These are phyloP conservation scores for Morbakka virulenta DNA, from an alignment of 30 jellyfish, hydroid and myxozoan genomes.

Conservation along the genomic window DNA sequence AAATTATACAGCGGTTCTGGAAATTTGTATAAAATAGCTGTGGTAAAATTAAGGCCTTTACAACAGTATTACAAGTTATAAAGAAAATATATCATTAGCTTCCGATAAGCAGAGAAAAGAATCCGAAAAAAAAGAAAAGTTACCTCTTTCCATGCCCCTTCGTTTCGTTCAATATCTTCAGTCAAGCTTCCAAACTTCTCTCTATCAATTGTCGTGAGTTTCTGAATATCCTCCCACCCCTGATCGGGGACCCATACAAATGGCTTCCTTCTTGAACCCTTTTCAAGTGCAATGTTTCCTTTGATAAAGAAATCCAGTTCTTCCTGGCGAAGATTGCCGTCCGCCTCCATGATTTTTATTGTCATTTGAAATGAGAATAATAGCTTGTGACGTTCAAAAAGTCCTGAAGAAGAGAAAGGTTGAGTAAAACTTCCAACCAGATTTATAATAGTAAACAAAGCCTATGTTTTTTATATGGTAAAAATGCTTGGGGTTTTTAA, in stretches of 20 bases:
- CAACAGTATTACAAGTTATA: background rate
- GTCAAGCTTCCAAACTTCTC: slow-evolving; percentile 67
- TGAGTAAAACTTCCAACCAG: background rate
- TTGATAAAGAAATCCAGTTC: slow-evolving; percentile 96
- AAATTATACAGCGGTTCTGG: too few species aligned
- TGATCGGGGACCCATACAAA: slow-evolving; percentile 84
- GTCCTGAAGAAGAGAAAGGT: slow-evolving; percentile 57
- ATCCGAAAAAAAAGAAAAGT: background rate
- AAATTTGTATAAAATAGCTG: too few species aligned
- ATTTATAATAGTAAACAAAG: too few species aligned
- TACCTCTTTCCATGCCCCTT: slow-evolving; percentile 80
- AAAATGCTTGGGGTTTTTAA: too few species aligned
- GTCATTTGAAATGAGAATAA: slow-evolving; percentile 97
- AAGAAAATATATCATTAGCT: background rate
- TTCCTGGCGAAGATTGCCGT: slow-evolving; percentile 77
- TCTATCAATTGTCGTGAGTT: slow-evolving; percentile 56
- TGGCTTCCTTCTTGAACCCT: slow-evolving; percentile 85
- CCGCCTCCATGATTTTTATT: slow-evolving; percentile 84
- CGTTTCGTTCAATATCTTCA: slow-evolving; percentile 75
- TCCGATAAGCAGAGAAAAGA: background rate
- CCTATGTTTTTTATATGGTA: too few species aligned
- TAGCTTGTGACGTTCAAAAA: slow-evolving; percentile 92
- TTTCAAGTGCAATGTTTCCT: slow-evolving; percentile 93
- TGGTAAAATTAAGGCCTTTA: too few species aligned
- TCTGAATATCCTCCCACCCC: slow-evolving; percentile 93